Base-by-base conservation (phyloP, 2,888 invertebrate species). In the Quadriops clusia region DNA sequence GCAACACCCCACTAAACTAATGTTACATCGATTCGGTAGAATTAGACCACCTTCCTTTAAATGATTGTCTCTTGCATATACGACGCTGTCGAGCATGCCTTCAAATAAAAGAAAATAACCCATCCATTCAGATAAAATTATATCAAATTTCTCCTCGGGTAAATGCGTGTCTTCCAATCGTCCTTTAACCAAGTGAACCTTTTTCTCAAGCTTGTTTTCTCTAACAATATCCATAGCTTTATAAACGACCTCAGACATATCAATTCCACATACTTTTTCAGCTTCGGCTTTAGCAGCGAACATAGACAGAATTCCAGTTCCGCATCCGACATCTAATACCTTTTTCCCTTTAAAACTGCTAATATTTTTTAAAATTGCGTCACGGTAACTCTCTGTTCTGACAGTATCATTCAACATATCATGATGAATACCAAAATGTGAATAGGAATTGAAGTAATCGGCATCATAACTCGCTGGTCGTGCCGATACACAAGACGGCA, bases 101-200 rank as follows among this genome's bases (percentile, higher is more conserved):
- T 97, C 95, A 58, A 89, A 95, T 2, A 95, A 62, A 21, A 97
- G 65, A 56, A 95, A 94, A 58, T 97, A 97, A 1, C 95, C 95
- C 95, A 97, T 97, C 93, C 94, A 97, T 59, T 97, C 95, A 0
- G 94, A 94, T 3, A 97, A 77, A 42, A 97, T 87, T 4, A 93
- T 74, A 57, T 97, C 94, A 18, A 84, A 82, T 59, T 82, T 77
- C 32, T 79, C 74, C 18, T 69, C 65, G 1, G 83, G 82, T 26
- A 90, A 58, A 30, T 70, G 64, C 3, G 83, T 79, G 43, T 89
- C 81, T 59, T 95, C 95, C 13, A 95, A 61, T 45, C 82, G 71
- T 1, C 91, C 91, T 62, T 86, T 89, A 1, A 89, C 65, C 31
- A 90, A 68, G 37, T 74, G 72, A 21, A 95, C 78, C 42, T 70